Conservation (phyloP, 2,113 vertebrate species). For the Gracilinanus agilis region DNA sequence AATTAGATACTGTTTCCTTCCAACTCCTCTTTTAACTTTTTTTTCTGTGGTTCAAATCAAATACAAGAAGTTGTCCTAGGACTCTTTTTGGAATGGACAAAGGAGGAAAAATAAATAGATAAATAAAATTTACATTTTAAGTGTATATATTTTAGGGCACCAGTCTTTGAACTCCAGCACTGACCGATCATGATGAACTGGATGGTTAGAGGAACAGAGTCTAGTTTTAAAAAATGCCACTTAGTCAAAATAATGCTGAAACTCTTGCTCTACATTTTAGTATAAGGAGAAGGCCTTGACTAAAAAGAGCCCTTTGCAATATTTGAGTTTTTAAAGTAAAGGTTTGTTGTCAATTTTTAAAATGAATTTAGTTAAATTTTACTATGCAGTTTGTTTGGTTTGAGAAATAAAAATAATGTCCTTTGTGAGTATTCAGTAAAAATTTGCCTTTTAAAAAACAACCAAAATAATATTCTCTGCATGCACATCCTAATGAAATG, state of each 20-base stretch:
- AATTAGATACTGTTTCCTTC: background rate
- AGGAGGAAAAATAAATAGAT: background rate
- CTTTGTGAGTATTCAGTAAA: background rate
- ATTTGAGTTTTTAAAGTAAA: background rate
- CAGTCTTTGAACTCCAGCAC: background rate
- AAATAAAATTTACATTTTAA: background rate
- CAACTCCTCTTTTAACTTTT: background rate
- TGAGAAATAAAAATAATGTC: background rate
- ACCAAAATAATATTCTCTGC: background rate
- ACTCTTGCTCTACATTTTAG: background rate
- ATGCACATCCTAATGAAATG: background rate
- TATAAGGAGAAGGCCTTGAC: background rate
- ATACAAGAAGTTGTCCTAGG: background rate
- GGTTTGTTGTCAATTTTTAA: background rate
- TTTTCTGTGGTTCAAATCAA: background rate
- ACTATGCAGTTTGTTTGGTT: background rate
- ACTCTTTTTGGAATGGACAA: background rate
- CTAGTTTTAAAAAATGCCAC: background rate
- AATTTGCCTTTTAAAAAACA: background rate
- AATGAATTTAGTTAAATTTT: background rate
- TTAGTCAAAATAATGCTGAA: background rate
- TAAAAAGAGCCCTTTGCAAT: background rate
- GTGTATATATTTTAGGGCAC: background rate
- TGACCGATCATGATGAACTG: background rate
- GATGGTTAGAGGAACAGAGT: background rate